phyloP scores from a whole-genome alignment of 2,113 vertebrate genomes.

The Perca fluviatilis region DNA sequence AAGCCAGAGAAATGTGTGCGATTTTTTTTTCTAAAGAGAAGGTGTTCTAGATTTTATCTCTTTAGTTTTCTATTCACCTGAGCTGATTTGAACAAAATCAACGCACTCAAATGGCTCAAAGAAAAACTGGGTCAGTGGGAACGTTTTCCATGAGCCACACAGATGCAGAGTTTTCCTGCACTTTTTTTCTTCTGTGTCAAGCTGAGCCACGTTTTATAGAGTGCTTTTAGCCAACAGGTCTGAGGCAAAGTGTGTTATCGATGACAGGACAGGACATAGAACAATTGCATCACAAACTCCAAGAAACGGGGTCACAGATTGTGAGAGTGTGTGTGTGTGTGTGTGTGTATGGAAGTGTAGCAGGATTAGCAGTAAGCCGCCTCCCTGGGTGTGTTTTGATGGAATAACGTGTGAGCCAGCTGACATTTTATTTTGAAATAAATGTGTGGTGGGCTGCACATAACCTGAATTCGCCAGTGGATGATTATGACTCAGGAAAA shows the following conservation, averaged over 20 bases:
- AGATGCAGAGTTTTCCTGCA: not conserved
- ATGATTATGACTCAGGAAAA: conserved; percentile 23
- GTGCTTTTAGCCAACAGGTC: conserved; percentile 42
- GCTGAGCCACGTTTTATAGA: conserved; percentile 27
- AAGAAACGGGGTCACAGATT: conserved; percentile 23
- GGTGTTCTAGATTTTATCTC: not conserved
- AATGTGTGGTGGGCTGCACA: not conserved
- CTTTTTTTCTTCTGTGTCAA: conserved; percentile 9
- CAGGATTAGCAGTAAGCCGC: not conserved
- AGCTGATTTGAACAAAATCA: not conserved
- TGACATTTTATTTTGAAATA: conserved; percentile 8
- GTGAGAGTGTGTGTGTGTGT: conserved; percentile 9
- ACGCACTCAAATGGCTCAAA: not conserved
- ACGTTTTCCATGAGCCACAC: not conserved
- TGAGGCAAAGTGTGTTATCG: conserved; percentile 49
- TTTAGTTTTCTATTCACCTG: not conserved
- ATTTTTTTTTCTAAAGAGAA: not conserved
- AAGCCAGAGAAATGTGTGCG: not conserved
- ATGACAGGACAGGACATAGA: conserved; percentile 39
- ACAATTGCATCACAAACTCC: conserved; percentile 52
- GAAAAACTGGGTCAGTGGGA: conserved; percentile 4
- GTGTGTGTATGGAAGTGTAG: not conserved
- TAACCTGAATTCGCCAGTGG: conserved; percentile 11
- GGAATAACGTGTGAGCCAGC: not conserved
- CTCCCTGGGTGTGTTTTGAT: not conserved